Evolutionary conservation across 2,797 vertebrate genomes (phyloP).

Genomic region (Protosalanx chinensis): DNA sequence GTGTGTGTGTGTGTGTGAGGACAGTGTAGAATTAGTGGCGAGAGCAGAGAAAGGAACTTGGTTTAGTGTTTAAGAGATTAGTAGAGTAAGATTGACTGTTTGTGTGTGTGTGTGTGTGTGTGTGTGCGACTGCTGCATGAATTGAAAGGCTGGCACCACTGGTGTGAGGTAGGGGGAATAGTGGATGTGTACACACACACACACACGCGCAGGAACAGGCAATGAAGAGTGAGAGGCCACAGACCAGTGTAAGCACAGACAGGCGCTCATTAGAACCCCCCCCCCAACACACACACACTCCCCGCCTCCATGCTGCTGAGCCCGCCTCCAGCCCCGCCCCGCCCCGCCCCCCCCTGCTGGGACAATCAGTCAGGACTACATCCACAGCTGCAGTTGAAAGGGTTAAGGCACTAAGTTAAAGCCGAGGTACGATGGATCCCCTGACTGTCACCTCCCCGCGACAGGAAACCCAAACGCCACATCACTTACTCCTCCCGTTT

Average conservation of each 20-base stretch:
- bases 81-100: not conserved
- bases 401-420: slow-evolving; percentile 99
- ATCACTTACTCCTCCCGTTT: slow-evolving; percentile 61
- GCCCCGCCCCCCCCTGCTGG: slow-evolving; percentile 60
- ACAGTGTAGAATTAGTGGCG: slow-evolving; percentile 44
- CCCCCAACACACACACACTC: slow-evolving; percentile 48
- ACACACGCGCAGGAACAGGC: slow-evolving; percentile 54
- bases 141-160: slow-evolving; percentile 74
- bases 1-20: not conserved
- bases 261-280: slow-evolving; percentile 51
- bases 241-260: slow-evolving; percentile 29
- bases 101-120: slow-evolving; percentile 13
- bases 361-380: slow-evolving; percentile 53
- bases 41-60: not conserved
- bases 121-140: slow-evolving; percentile 56
- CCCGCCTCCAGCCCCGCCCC: slow-evolving; percentile 72
- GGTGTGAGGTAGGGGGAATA: slow-evolving; percentile 80
- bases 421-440: slow-evolving; percentile 99
- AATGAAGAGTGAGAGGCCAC: slow-evolving; percentile 61
- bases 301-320: slow-evolving; percentile 59
- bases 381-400: slow-evolving; percentile 71
- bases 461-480: slow-evolving; percentile 69
- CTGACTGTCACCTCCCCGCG: slow-evolving; percentile 93
- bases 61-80: not conserved
- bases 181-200: slow-evolving; percentile 63